Evolutionary conservation across 2,113 vertebrate species (phyloP), one percentile per base, ranked within the genome.

Genomic region (Macquaria australasica): DNA sequence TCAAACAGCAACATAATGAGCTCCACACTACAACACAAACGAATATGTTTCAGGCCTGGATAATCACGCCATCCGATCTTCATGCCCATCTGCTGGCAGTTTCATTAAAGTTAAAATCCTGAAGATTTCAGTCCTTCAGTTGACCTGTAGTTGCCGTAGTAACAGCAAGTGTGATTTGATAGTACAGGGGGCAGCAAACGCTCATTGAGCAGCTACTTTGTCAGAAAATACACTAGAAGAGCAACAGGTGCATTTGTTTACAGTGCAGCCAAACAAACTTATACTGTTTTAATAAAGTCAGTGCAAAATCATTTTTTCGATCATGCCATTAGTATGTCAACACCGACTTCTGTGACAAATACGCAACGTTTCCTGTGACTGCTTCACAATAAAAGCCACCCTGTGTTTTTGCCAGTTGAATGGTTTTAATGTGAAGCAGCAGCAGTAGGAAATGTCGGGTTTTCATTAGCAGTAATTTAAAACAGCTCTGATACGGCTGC

Each of bases 1-100:
- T 53, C 51, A 67, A 79, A 79, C 43, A 25, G 53, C 48, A 72
- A 48, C 31, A 18, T 45, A 73, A 79, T 67, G n/a, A 81, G 50
- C 25, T 56, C 64, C 25, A 39, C 48, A 59, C 25, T 10, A 25
- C 6, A 39, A 8, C 31, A 23, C 85, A 66, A 56, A 70, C 39
- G 56, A 79, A 71, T 79, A 28, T 1, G 53, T 37, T 77, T 66
- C n/a, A 51, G 14, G 21, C 16, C 18, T 45, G 34, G 34, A 84
- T 79, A 68, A 74, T 73, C n/a, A 59, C 6, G 8, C 20, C 37
- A 64, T 15, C 21, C 7, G 37, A 20, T 18, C 18, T 71, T 41
- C 12, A 31, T 48, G 34, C 28, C 31, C 25, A 23, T 66, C 71
- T 25, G 50, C 63, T 79, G 48, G 23, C 37, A 82, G 10, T 15